Evolutionary conservation across 2,888 invertebrate genomes (phyloP).

Genomic region (Cremastinae sp.): DNA sequence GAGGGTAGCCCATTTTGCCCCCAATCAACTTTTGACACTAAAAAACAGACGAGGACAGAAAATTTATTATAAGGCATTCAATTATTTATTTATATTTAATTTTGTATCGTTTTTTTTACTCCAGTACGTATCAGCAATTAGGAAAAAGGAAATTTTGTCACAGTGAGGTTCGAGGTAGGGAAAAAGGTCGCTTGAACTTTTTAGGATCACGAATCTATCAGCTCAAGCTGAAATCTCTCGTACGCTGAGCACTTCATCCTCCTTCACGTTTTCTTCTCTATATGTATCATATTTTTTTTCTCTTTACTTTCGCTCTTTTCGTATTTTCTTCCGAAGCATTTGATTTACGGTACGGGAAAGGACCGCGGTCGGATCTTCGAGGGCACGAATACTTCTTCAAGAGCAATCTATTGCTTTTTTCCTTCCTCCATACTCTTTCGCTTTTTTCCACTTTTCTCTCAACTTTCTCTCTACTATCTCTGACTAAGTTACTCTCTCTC

Average conservation of each 20-base stretch:
- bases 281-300: slow-evolving; percentile 28
- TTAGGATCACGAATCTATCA: neutral
- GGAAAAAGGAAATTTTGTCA: too few relatives aligned
- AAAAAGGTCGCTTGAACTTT: too few relatives aligned
- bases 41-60: too few relatives aligned
- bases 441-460: neutral
- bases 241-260: slow-evolving; percentile 10
- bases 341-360: slow-evolving; percentile 42
- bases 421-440: neutral
- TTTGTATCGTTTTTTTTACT: too few relatives aligned
- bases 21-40: too few relatives aligned
- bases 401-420: slow-evolving; percentile 6
- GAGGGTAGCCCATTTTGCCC: too few relatives aligned
- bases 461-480: slow-evolving; percentile 29
- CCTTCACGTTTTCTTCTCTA: slow-evolving; percentile 13
- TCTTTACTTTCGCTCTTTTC: slow-evolving; percentile 11
- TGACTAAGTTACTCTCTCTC: neutral
- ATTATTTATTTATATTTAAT: too few relatives aligned
- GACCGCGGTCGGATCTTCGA: slow-evolving; percentile 31
- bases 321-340: slow-evolving; percentile 23
- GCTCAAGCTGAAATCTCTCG: slow-evolving; percentile 17
- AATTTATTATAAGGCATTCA: too few relatives aligned
- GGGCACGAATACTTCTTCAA: slow-evolving; percentile 25
- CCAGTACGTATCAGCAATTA: too few relatives aligned
- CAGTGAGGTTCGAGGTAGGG: too few relatives aligned